Evolutionary conservation across 2,888 invertebrate species (phyloP).

Genomic region (Hirtodrosophila cameraria): DNA sequence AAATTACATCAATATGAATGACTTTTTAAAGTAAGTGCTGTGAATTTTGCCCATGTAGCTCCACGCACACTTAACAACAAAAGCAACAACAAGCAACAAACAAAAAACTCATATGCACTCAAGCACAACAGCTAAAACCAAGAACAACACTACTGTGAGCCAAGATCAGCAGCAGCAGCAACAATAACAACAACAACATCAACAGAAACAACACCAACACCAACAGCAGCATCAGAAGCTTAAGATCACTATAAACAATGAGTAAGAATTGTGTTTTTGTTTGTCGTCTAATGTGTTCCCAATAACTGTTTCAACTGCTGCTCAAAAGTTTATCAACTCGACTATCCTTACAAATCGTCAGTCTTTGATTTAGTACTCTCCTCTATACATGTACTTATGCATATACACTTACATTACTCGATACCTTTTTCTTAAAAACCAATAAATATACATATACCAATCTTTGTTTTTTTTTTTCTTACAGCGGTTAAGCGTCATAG

Average conservation of each 20-base stretch:
- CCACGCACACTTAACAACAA: conserved; percentile 42
- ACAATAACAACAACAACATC: conserved; percentile 6
- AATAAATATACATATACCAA: no score
- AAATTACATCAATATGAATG: conserved; percentile 83
- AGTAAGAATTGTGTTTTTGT: conserved; percentile 35
- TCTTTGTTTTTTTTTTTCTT: conserved; percentile 25
- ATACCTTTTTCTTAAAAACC: neutral
- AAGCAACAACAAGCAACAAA: conserved; percentile 13
- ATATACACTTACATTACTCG: neutral
- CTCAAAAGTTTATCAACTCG: conserved; percentile 6
- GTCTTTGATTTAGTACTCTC: conserved; percentile 9
- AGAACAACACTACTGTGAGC: conserved; percentile 29
- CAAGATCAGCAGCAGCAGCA: conserved; percentile 17
- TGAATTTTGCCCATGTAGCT: conserved; percentile 54
- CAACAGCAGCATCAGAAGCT: conserved; percentile 7
- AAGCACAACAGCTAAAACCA: conserved; percentile 38
- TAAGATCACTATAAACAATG: conserved; percentile 14
- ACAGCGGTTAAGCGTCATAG: conserved; percentile 52
- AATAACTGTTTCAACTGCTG: conserved; percentile 24
- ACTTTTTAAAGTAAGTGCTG: conserved; percentile 80
- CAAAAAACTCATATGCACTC: conserved; percentile 26
- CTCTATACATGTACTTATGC: neutral
- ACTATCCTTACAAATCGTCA: neutral
- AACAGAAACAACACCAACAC: conserved; percentile 6
- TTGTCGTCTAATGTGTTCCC: conserved; percentile 18